Conservation (phyloP, 2,888 invertebrate genomes). For the Mythimna albipuncta region DNA sequence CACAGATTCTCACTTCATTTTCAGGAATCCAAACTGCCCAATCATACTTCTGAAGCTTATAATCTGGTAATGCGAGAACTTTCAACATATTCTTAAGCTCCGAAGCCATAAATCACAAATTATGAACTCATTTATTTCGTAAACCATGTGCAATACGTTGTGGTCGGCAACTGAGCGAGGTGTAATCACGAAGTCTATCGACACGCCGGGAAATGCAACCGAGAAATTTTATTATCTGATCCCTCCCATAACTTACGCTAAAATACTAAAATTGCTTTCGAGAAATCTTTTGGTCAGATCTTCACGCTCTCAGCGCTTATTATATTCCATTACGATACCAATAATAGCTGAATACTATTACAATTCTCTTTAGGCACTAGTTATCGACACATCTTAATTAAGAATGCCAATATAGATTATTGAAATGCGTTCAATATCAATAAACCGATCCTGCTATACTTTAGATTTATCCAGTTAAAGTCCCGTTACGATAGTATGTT, state of each 20-base stretch:
- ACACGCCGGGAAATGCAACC: slow-evolving; percentile 83
- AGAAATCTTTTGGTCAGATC: slow-evolving; percentile 87
- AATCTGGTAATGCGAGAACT: not conserved
- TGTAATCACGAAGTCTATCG: slow-evolving; percentile 82
- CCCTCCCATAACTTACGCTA: slow-evolving; percentile 87
- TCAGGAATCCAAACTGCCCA: not conserved
- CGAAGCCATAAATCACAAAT: slow-evolving; percentile 40
- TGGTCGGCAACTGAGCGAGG: slow-evolving; percentile 65
- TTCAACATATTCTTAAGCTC: not conserved
- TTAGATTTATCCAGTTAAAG: slow-evolving; percentile 50
- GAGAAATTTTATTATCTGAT: slow-evolving; percentile 84
- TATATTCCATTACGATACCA: slow-evolving; percentile 89
- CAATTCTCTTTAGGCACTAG: slow-evolving; percentile 72
- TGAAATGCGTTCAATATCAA: slow-evolving; percentile 65
- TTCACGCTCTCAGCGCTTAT: slow-evolving; percentile 88
- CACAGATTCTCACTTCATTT: not conserved
- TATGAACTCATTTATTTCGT: slow-evolving; percentile 60
- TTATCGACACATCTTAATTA: slow-evolving; percentile 80
- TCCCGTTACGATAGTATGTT: slow-evolving; percentile 32
- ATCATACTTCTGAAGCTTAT: not conserved
- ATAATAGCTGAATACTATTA: slow-evolving; percentile 86
- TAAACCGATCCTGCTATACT: slow-evolving; percentile 46
- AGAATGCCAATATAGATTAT: slow-evolving; percentile 70
- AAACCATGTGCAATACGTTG: slow-evolving; percentile 59
- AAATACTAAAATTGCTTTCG: slow-evolving; percentile 89